These are phyloP conservation scores for Oscheius sp. DNA, from an alignment of 2,888 invertebrate genomes.

Conservation along the genomic window DNA sequence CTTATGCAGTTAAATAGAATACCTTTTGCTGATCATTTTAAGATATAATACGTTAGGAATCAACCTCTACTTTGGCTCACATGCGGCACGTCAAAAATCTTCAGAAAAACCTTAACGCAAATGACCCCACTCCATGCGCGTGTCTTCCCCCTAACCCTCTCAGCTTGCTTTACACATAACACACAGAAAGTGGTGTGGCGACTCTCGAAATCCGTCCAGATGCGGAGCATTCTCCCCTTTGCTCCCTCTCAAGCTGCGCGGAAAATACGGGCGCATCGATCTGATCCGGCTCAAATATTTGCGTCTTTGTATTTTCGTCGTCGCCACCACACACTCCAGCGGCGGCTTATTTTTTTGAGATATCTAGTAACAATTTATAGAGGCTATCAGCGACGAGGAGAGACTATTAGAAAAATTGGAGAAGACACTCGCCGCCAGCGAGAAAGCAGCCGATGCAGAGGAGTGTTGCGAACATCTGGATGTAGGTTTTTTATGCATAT, in stretches of 20 bases:
- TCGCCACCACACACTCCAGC: too few species aligned
- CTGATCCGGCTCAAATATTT: conserved; percentile 22
- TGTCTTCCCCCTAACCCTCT: too few species aligned
- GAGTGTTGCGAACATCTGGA: conserved; percentile 89
- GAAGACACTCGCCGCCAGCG: conserved; percentile 29
- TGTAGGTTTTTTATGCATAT: conserved; percentile 72
- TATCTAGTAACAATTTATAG: conserved; percentile 32
- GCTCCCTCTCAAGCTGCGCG: too few species aligned
- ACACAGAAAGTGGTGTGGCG: too few species aligned
- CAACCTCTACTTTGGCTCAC: background rate
- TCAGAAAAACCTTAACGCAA: too few species aligned
- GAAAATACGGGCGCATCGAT: conserved; percentile 22
- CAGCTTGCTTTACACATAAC: too few species aligned
- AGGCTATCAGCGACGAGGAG: conserved; percentile 38
- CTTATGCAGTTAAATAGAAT: too few species aligned
- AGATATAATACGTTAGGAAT: background rate
- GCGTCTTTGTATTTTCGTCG: too few species aligned
- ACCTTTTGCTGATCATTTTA: background rate
- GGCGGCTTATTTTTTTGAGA: too few species aligned
- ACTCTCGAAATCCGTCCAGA: conserved; percentile 15
- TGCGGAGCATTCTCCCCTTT: background rate
- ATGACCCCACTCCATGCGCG: too few species aligned
- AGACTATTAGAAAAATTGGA: conserved; percentile 37
- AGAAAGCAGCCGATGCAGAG: conserved; percentile 79
- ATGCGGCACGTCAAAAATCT: too few species aligned